A percentile compares a stretch with the other conserved stretches of the same genome.
Conservation (phyloP, 2,797 vertebrate species). For the Dipus sagitta region DNA sequence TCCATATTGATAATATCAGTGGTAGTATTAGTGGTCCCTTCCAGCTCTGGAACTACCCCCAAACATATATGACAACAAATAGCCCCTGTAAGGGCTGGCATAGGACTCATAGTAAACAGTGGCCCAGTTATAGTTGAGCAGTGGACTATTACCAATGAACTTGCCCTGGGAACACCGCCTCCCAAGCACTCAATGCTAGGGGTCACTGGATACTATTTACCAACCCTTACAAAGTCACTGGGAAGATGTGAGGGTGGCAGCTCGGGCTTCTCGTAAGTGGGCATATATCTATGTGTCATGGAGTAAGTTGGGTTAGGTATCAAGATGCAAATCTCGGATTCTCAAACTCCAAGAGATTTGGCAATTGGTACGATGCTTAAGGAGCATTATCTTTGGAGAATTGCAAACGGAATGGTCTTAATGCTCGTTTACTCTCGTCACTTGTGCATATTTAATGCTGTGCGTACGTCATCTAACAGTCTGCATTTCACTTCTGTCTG, state of each 20-base stretch:
- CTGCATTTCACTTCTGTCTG: neutral
- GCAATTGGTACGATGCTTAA: neutral
- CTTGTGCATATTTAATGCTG: neutral
- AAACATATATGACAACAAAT: neutral
- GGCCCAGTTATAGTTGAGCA: no score
- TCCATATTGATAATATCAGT: neutral
- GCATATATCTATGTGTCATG: neutral
- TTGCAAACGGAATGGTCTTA: neutral
- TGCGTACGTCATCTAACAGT: neutral
- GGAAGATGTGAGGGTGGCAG: neutral
- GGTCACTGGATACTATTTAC: neutral
- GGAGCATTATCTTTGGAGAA: constrained; percentile 8
- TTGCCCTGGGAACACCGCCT: neutral
- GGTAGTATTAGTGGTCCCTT: neutral
- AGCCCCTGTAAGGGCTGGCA: neutral
- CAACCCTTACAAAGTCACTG: neutral
- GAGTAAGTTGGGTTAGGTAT: neutral
- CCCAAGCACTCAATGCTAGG: neutral
- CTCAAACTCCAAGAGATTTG: neutral
- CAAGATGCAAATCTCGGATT: constrained; percentile 23
- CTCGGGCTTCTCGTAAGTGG: neutral
- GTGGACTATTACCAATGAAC: neutral
- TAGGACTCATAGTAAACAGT: neutral
- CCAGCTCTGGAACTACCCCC: neutral
- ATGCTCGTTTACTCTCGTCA: neutral